phyloP scores from a whole-genome alignment of 2,888 invertebrate species.

The Timandra comae region DNA sequence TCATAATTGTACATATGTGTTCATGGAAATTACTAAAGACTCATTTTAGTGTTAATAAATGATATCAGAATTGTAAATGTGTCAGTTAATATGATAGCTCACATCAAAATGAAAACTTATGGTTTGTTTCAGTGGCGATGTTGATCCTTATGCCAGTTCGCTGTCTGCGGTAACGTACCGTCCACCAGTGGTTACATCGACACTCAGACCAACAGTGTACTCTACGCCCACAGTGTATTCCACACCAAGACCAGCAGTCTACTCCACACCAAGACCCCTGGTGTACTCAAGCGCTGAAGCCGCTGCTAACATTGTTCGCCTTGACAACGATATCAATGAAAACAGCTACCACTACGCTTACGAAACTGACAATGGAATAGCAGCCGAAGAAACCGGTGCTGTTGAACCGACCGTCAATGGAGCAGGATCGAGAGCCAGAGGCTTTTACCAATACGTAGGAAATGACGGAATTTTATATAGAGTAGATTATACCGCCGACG shows the following conservation, averaged over 20 bases:
- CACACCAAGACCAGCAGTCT: slow-evolving; percentile 14
- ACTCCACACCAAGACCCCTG: slow-evolving; percentile 18
- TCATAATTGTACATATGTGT: background rate
- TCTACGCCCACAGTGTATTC: slow-evolving; percentile 12
- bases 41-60: too few relatives aligned
- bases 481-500: slow-evolving; percentile 78
- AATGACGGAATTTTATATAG: slow-evolving; percentile 77
- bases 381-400: slow-evolving; percentile 78
- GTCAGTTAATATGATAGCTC: too few relatives aligned
- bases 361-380: slow-evolving; percentile 81
- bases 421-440: slow-evolving; percentile 78
- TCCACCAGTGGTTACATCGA: slow-evolving; percentile 25
- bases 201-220: slow-evolving; percentile 4
- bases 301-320: slow-evolving; percentile 73
- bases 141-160: slow-evolving; percentile 29
- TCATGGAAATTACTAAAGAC: background rate
- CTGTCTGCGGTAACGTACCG: slow-evolving; percentile 35
- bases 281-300: slow-evolving; percentile 51
- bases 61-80: too few relatives aligned
- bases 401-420: slow-evolving; percentile 69
- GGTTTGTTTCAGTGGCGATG: slow-evolving; percentile 37
- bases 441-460: slow-evolving; percentile 82
- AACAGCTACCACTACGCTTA: slow-evolving; percentile 79
- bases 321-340: slow-evolving; percentile 63
- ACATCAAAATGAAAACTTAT: too few relatives aligned